Base-by-base conservation (phyloP, 2,797 vertebrate species). In the Melanogrammus aeglefinus region DNA sequence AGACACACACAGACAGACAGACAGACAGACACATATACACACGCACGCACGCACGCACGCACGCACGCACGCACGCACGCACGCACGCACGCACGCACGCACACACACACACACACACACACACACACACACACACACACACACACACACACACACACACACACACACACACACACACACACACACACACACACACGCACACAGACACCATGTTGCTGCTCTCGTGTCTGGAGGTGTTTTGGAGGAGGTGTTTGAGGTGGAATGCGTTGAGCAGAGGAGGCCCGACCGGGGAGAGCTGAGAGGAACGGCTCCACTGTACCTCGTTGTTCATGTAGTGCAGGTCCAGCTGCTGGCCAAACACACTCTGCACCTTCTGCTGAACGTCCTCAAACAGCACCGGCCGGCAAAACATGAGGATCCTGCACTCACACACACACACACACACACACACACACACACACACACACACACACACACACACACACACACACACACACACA, bases 261-360 rank as follows among this genome's bases (percentile, higher is more conserved):
- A 44, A 41, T 47, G 44, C 1, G 51, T 6, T 57, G 51, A 5
- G 51, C 4, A 9, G 47, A 9, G 9, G 47, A 21, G 51, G 51
- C 4, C 14, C n/a, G 51, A 63, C 51, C 51, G n/a, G 51, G 51
- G 21, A 63, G 51, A 51, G 21, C 36, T 24, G 16, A 18, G 71
- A 8, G 18, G 12, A 57, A 57, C 10, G 47, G n/a, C 51, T 86
- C 91, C 51, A 57, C 21, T 6, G 57, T 66, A 98, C 97, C 96
- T 99, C 97, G 29, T 97, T 99, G 93, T 98, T 99, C 95, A 98
- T 96, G 83, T 99, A 99, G 93, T 98, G 94, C 57, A 99, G 95
- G 86, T 97, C 96, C 27, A 99, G 92, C 78, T 95, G 95, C 88
- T 98, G 97, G 69, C 97, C 96, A 85, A 99, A 99, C 29, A 96